A percentile compares a stretch with the other conserved stretches of the same genome.
Conservation (phyloP, 2,113 vertebrate genomes). For the Pterocles burchelli region DNA sequence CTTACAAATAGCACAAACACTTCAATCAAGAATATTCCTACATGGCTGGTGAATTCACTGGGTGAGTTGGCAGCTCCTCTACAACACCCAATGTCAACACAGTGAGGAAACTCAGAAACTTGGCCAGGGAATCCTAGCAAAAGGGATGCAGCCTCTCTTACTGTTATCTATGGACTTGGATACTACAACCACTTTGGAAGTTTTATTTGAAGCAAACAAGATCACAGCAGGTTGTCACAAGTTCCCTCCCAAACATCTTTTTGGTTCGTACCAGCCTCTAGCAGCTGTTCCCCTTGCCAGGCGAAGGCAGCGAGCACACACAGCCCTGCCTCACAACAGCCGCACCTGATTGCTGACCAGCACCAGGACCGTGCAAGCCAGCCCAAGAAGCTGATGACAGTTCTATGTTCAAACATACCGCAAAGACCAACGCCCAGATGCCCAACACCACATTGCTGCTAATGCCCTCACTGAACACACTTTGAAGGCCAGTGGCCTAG, state of each 20-base stretch:
- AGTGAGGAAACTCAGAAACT: neutral
- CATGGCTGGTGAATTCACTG: neutral
- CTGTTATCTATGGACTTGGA: fast-evolving
- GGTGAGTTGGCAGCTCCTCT: neutral
- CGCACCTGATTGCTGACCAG: fast-evolving
- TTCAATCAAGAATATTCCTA: neutral
- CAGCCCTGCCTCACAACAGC: fast-evolving
- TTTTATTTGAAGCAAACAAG: neutral
- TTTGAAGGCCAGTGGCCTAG: fast-evolving
- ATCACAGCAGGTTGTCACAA: neutral
- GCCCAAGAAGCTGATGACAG: neutral
- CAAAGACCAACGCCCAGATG: neutral
- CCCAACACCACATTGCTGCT: fast-evolving
- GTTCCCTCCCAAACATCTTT: neutral
- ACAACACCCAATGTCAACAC: neutral
- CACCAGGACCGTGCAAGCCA: too few relatives aligned
- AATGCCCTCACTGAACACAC: neutral
- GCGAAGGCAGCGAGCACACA: fast-evolving
- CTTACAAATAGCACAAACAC: neutral
- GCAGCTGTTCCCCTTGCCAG: neutral
- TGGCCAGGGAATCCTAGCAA: neutral
- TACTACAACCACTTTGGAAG: neutral
- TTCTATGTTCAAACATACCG: neutral
- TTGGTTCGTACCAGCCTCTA: neutral
- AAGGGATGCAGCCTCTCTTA: neutral